Base-by-base conservation (phyloP, 2,113 vertebrate species). In the Oriolus oriolus region DNA sequence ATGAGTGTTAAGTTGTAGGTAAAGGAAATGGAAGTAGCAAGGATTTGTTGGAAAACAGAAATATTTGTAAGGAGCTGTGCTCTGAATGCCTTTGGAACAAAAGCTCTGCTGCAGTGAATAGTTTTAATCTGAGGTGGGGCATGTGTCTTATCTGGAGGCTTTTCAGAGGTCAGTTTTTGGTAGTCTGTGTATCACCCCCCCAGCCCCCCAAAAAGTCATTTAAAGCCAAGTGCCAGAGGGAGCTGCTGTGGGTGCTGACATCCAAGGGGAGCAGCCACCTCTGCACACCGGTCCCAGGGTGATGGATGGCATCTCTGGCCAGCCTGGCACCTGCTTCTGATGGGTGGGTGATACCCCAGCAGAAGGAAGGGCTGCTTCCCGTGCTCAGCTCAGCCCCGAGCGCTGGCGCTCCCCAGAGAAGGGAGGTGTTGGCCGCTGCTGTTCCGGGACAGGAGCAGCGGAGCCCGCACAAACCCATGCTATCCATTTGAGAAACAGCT, bases 321-420 rank as follows among this genome's bases (percentile, higher is more conserved):
- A 41, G 68, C 65, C 73, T 27, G 37, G 56, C 42, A 30, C 5
- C 31, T 45, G 28, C 39, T 16, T 26, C 10, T 24, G 1, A 0
- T 2, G 70, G 10, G 1, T 3, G 33, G n/a, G 15, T 41, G 68
- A 9, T 3, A 5, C 6, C 33, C 16, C 71, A 45, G 64, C 39
- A 37, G 59, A 13, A 27, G 0, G 0, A 26, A 16, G 26, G 8
- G 26, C 71, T 71, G 42, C 26, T 1, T 27, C 61, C 45, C 0
- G 0, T 11, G 41, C 82, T 33, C 28, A 1, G 21, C 39, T 42
- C 54, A 4, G 4, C 1, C 3, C 27, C 12, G 6, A 44, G 69
- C 49, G 41, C 11, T 30, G 10, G 6, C 12, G 7, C 56, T 42
- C 33, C 37, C 15, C 33, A 1, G 30, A 12, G 45, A 30, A 42